Conservation (phyloP, 2,797 vertebrate genomes). For the Enteromius anoplus region DNA sequence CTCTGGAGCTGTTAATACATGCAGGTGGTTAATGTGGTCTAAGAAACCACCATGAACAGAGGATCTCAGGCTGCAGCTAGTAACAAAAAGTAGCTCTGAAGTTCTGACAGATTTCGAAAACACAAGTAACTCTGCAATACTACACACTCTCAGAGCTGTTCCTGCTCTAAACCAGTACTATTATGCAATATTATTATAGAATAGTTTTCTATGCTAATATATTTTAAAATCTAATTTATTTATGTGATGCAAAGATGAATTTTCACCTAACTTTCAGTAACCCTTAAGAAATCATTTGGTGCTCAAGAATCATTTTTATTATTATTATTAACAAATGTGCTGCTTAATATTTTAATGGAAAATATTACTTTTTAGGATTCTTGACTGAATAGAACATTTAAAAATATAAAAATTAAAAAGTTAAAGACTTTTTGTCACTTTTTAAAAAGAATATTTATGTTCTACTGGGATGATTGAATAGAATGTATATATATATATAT, state of each 20-base stretch:
- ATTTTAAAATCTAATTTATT: not conserved
- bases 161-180: not conserved
- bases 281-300: not conserved
- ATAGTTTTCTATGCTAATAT: not conserved
- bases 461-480: not conserved
- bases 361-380: not conserved
- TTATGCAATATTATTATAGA: not conserved
- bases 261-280: not conserved
- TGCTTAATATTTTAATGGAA: not conserved
- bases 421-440: no score
- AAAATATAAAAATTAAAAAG: not conserved
- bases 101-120: not conserved
- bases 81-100: not conserved
- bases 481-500: no score
- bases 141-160: not conserved
- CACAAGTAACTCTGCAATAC: not conserved
- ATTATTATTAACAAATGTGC: not conserved
- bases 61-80: not conserved
- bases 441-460: no score
- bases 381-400: not conserved
- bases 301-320: not conserved
- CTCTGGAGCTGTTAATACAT: constrained; percentile 5
- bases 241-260: not conserved
- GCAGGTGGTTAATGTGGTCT: constrained; percentile 10
- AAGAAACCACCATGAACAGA: not conserved